Percentiles rank a stretch among this genome's conserved stretches.
phyloP scores from a whole-genome alignment of 2,888 invertebrate genomes.

The Latheticus oryzae region DNA sequence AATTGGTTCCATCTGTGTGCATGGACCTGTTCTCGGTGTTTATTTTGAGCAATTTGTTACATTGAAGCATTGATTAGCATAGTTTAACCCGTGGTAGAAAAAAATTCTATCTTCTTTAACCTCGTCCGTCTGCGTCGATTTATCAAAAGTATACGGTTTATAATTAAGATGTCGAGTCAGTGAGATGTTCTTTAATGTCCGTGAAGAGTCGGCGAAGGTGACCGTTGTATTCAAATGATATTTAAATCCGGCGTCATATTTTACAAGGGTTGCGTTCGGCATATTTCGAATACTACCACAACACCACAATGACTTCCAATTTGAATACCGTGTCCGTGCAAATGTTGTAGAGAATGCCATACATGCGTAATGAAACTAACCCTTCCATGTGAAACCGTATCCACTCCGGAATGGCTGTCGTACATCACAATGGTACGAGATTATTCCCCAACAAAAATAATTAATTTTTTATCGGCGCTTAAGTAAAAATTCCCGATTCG shows the following conservation, averaged over 20 bases:
- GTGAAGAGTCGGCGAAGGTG: slow-evolving; percentile 38
- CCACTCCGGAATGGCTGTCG: slow-evolving; percentile 9
- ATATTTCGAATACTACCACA: slow-evolving; percentile 39
- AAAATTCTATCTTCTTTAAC: slow-evolving; percentile 47
- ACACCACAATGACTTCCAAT: slow-evolving; percentile 38
- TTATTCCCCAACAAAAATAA: slow-evolving; percentile 11
- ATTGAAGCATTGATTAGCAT: slow-evolving; percentile 54
- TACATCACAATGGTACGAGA: slow-evolving; percentile 1
- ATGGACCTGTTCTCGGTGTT: slow-evolving; percentile 42
- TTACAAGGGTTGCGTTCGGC: slow-evolving; percentile 33
- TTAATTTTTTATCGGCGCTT: slow-evolving; percentile 27
- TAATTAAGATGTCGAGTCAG: slow-evolving; percentile 54
- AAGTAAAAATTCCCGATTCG: slow-evolving; percentile 23
- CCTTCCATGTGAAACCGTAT: slow-evolving; percentile 31
- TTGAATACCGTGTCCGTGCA: slow-evolving; percentile 43
- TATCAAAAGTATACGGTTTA: slow-evolving; percentile 52
- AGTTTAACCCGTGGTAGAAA: slow-evolving; percentile 50
- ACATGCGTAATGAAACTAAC: slow-evolving; percentile 43
- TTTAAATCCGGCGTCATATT: slow-evolving; percentile 40
- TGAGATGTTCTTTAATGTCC: slow-evolving; percentile 43
- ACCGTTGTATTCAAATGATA: slow-evolving; percentile 44
- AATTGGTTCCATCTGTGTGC: no score
- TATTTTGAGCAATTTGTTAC: slow-evolving; percentile 54
- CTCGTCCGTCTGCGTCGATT: slow-evolving; percentile 49
- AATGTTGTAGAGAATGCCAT: slow-evolving; percentile 42